Base-by-base conservation (phyloP, 2,888 invertebrate genomes). In the Cetonia aurata region DNA sequence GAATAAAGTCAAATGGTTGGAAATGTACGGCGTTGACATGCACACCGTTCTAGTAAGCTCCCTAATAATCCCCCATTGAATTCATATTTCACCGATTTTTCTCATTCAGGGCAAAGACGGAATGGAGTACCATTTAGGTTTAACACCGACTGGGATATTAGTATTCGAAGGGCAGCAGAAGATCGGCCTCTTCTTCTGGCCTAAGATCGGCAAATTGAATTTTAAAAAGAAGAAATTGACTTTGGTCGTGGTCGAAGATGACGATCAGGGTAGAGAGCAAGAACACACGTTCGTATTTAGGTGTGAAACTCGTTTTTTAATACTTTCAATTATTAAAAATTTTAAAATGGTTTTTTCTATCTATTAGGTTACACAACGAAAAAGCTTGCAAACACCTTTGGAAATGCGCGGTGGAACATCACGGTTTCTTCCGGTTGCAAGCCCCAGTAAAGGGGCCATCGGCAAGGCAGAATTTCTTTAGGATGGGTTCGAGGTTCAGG, bases 321-420 rank as follows among this genome's bases (percentile, higher is more conserved):
- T 8, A 37, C 10, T 37, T 9, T 1, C 10, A 37, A 37, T 37
- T 37, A 37, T 37, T 10, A 8, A 6, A 33, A 33, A 33, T 33
- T 37, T 25, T 25, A 3, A 25, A 25, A 1, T 25, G 4, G 25
- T 71, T 77, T 8, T n/a, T n/a, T n/a, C n/a, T n/a, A n/a, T n/a
- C n/a, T n/a, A n/a, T n/a, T 74, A 88, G 91, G 70, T 86, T 99
- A 76, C 93, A 95, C 77, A 99, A 98, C 83, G 96, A 98, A 83
- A 98, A 98, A 84, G 98, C 99, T 0, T 98, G 98, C 84, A 99
- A 99, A 85, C 99, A 99, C 86, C 87, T 99, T 75, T 99, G 99
- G 99, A 99, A 99, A 86, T 99, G 99, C 88, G 99, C 99, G 31
- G 96, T 99, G 0, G 99, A 99, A 85, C 98, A 99, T 86, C 99